These are phyloP conservation scores for Boleophthalmus pectinirostris DNA, from an alignment of 2,113 vertebrate genomes.

Conservation along the genomic window DNA sequence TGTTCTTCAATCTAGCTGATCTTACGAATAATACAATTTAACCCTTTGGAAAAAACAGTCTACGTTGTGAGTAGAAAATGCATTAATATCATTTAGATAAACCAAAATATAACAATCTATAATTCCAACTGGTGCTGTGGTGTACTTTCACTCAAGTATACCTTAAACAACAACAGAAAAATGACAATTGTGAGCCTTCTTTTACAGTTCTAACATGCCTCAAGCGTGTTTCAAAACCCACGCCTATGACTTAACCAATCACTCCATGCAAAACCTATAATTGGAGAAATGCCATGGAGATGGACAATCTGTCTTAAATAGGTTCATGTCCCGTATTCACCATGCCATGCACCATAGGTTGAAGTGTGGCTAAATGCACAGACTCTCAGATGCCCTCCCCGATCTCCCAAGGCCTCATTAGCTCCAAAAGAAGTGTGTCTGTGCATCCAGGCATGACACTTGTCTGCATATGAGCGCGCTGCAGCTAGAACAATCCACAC, in stretches of 20 bases:
- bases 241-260: slow-evolving; percentile 37
- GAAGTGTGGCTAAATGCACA: slow-evolving; percentile 42
- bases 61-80: too few species aligned
- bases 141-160: too few species aligned
- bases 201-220: too few species aligned
- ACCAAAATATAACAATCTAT: too few species aligned
- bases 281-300: slow-evolving; percentile 19
- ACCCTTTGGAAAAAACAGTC: too few species aligned
- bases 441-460: slow-evolving; percentile 28
- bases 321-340: slow-evolving; percentile 15
- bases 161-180: too few species aligned
- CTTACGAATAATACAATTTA: too few species aligned
- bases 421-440: slow-evolving; percentile 42
- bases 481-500: slow-evolving; percentile 36
- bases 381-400: slow-evolving; percentile 30
- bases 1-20: too few species aligned
- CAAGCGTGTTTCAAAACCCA: slow-evolving; percentile 36
- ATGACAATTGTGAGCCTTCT: neutral
- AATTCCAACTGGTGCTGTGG: too few species aligned
- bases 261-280: slow-evolving; percentile 38
- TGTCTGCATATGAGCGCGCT: slow-evolving; percentile 27
- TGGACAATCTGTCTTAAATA: slow-evolving; percentile 32
- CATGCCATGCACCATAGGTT: slow-evolving; percentile 8
- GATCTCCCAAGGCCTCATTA: slow-evolving; percentile 68
- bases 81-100: too few species aligned